Evolutionary conservation across 2,888 invertebrate species (phyloP).

Genomic region (Tachina fera): DNA sequence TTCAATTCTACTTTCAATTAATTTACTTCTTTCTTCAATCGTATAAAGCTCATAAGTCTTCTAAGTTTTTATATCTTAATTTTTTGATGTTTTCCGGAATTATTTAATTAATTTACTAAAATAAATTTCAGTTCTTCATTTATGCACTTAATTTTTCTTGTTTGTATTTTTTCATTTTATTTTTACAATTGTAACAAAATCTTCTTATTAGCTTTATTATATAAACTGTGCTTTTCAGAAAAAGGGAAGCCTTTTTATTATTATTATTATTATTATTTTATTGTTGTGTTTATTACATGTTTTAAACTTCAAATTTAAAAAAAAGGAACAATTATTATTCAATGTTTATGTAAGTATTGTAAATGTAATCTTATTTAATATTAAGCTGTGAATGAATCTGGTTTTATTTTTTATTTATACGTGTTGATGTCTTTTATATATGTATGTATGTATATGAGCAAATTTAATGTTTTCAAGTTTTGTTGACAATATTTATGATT

Average conservation of each 20-base stretch:
- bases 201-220: constrained; percentile 35
- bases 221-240: constrained; percentile 62
- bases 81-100: constrained; percentile 11
- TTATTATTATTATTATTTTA: constrained; percentile 25
- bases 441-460: too few species aligned
- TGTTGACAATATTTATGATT: constrained; percentile 70
- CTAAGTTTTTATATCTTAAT: constrained; percentile 74
- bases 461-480: constrained; percentile 42
- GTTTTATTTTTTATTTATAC: constrained; percentile 30
- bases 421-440: constrained; percentile 24
- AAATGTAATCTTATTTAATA: constrained; percentile 28
- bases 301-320: constrained; percentile 52
- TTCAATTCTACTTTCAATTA: constrained; percentile 30
- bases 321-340: constrained; percentile 71
- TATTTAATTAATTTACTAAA: constrained; percentile 57
- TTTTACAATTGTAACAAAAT: constrained; percentile 53
- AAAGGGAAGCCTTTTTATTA: constrained; percentile 45
- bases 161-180: constrained; percentile 28
- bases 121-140: constrained; percentile 66
- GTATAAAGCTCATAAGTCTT: constrained; percentile 80
- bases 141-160: constrained; percentile 54
- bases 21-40: constrained; percentile 28
- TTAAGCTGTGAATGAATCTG: constrained; percentile 62
- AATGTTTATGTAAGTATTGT: constrained; percentile 19
- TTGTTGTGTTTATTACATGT: constrained; percentile 37